Evolutionary conservation across 2,113 vertebrate species (phyloP), one percentile per base, ranked within the genome.

Genomic region (Semicossyphus pulcher): DNA sequence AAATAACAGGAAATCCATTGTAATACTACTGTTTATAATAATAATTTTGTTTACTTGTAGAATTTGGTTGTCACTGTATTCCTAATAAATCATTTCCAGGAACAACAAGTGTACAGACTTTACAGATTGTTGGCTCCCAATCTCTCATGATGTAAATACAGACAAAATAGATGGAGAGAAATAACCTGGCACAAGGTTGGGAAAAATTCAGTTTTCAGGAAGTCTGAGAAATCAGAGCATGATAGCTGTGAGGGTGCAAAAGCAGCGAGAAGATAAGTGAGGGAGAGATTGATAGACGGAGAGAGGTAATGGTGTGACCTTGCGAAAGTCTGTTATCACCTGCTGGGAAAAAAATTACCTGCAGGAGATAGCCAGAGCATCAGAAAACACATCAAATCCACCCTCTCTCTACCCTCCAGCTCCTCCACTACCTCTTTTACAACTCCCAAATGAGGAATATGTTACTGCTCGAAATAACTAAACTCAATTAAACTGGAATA

Each of bases 341-440:
- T 82, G 86, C 85, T 81, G 85, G 67, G 90, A 83, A 74, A 81
- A 59, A 84, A 84, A 91, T 76, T 53, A 84, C 73, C 86, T 79
- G 64, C 26, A 83, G 74, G 42, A 83, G 61, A 81, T 23, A 65
- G 72, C 47, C 48, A 32, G 57, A 81, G 81, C 72, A 57, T 73
- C 76, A 63, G 59, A 78, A 71, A 78, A 82, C 54, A 73, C 65
- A 78, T 80, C 59, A 76, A 51, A 76, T 61, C 58, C 44, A 63
- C 28, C n/a, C 45, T 70, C 61, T 71, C 32, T 77, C 44, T 53
- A 25, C 39, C 75, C 70, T 62, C 61, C 11, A 16, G 59, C 70
- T 71, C 72, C 63, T 73, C 83, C 72, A 61, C 66, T 29, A 16
- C 58, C 61, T 47, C 72, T 45, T 44, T 57, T 63, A 79, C 53